phyloP scores from a whole-genome alignment of 2,888 invertebrate species.

The Anthrax anthrax region DNA sequence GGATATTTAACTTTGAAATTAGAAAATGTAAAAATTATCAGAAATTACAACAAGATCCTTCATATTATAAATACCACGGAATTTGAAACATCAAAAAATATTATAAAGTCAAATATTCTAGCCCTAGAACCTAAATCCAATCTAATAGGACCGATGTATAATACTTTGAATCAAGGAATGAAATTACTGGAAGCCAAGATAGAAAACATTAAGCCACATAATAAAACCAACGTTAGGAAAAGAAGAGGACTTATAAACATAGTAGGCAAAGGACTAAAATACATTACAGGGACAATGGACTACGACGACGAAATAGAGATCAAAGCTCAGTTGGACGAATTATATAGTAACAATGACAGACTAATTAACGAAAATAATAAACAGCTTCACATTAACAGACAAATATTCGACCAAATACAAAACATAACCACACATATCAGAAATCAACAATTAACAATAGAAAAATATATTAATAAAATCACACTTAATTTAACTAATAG shows the following conservation, averaged over 20 bases:
- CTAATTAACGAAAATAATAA: constrained; percentile 8
- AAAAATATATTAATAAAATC: constrained; percentile 7
- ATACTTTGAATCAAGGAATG: constrained; percentile 8
- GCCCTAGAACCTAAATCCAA: constrained; percentile 1
- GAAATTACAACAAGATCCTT: constrained; percentile 9
- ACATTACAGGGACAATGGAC: constrained; percentile 12
- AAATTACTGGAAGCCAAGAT: constrained; percentile 6
- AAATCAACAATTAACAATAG: constrained; percentile 11
- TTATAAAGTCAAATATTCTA: constrained; percentile 7
- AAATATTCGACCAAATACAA: constrained; percentile 10
- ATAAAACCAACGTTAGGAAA: background rate
- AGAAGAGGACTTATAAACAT: constrained; percentile 10
- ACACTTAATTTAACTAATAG: background rate
- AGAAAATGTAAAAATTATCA: constrained; percentile 7
- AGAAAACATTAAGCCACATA: background rate
- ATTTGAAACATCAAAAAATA: constrained; percentile 5
- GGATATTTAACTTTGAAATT: constrained; percentile 8
- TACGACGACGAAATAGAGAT: constrained; percentile 11
- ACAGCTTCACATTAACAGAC: constrained; percentile 7
- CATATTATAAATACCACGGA: constrained; percentile 10
- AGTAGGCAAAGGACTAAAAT: constrained; percentile 11
- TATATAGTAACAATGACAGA: background rate
- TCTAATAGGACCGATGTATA: constrained; percentile 3
- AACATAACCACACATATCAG: constrained; percentile 14
- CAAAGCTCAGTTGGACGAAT: background rate